Conservation (phyloP, 2,797 vertebrate species). For the Karalla daura region DNA sequence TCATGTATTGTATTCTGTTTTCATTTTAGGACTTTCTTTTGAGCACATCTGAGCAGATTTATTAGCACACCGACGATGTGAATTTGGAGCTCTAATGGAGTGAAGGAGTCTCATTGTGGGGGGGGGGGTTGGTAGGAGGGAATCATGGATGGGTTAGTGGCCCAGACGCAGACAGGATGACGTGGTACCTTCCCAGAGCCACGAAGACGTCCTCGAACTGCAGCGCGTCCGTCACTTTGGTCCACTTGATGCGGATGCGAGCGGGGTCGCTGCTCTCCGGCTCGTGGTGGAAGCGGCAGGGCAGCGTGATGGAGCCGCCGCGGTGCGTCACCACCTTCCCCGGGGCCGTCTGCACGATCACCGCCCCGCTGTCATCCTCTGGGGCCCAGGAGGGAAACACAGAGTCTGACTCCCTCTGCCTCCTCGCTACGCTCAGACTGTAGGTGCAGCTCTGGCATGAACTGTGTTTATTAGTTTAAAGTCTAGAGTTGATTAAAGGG, state of each 20-base stretch:
- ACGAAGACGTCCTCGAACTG: constrained; percentile 93
- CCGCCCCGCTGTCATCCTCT: constrained; percentile 93
- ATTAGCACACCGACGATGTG: not conserved
- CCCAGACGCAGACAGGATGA: not conserved
- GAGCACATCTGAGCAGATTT: not conserved
- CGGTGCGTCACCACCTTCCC: constrained; percentile 95
- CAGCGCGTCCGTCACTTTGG: constrained; percentile 91
- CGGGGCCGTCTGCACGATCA: constrained; percentile 95
- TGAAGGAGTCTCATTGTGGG: too few species aligned
- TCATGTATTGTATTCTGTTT: too few species aligned
- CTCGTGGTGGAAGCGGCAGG: constrained; percentile 94
- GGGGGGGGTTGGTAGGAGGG: too few species aligned
- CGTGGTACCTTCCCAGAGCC: constrained; percentile 85
- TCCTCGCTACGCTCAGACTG: too few species aligned
- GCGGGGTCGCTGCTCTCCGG: constrained; percentile 83
- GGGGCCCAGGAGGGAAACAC: constrained; percentile 18
- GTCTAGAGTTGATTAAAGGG: not conserved
- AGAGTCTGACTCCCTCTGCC: too few species aligned
- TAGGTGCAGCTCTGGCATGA: too few species aligned
- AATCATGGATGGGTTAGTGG: too few species aligned
- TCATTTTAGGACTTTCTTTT: too few species aligned
- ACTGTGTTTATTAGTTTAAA: too few species aligned
- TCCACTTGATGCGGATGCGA: constrained; percentile 95
- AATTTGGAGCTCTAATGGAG: not conserved
- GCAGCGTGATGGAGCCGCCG: constrained; percentile 93